Conservation (phyloP, 2,888 invertebrate species). For the Holacanthella duospinosa region DNA sequence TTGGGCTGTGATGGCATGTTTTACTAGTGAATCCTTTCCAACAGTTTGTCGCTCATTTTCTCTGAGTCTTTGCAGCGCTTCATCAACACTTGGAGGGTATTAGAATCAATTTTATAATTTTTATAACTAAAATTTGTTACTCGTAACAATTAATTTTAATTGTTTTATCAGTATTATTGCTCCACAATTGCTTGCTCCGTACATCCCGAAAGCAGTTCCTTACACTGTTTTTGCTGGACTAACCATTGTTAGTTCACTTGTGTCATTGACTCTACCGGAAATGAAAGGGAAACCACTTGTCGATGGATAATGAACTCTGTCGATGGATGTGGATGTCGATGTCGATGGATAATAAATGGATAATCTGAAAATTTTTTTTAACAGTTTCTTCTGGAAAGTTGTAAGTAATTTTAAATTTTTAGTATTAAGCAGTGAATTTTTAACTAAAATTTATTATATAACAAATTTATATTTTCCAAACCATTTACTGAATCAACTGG, state of each 20-base stretch:
- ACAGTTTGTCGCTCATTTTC: constrained; percentile 24
- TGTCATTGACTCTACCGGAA: constrained; percentile 20
- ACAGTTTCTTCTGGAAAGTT: no score
- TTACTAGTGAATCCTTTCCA: constrained; percentile 33
- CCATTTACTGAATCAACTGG: no score
- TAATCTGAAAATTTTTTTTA: no score
- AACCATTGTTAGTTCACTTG: constrained; percentile 14
- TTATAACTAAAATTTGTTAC: no score
- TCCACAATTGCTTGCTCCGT: constrained; percentile 20
- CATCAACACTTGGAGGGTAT: constrained; percentile 23
- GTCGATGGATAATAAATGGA: no score
- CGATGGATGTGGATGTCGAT: no score
- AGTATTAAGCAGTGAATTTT: no score
- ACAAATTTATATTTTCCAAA: no score
- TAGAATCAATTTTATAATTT: background rate
- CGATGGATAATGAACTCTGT: background rate
- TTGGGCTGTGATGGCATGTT: constrained; percentile 32
- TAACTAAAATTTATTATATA: no score
- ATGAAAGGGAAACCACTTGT: constrained; percentile 26
- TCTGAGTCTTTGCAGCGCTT: constrained; percentile 24
- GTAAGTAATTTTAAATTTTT: no score
- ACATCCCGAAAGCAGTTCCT: constrained; percentile 26
- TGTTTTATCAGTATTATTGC: constrained; percentile 26
- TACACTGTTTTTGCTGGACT: constrained; percentile 25
- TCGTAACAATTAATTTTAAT: background rate